phyloP scores from a whole-genome alignment of 1,140 invertebrate species.

The Sipha flava region DNA sequence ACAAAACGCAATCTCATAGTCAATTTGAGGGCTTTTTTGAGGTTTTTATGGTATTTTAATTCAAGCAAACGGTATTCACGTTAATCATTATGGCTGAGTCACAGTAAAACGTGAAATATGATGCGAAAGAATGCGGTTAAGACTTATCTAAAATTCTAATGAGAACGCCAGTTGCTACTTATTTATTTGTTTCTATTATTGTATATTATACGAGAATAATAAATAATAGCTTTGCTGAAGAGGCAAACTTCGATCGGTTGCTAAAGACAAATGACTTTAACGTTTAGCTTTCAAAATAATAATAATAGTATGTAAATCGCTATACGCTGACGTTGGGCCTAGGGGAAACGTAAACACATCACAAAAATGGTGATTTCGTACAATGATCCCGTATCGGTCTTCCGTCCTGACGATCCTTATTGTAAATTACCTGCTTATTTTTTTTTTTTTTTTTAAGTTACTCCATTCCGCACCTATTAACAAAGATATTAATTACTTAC shows the following conservation, averaged over 20 bases:
- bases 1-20: too few species aligned
- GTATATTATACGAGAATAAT: background rate
- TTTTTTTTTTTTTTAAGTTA: too few species aligned
- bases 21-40: background rate
- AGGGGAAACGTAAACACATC: background rate
- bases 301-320: too few species aligned
- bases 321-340: background rate
- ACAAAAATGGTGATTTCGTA: background rate
- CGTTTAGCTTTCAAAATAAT: background rate
- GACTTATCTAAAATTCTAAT: background rate
- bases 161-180: background rate
- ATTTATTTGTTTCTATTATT: background rate
- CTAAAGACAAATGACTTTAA: background rate
- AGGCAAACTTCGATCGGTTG: background rate
- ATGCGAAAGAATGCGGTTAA: too few species aligned
- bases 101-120: background rate
- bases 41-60: background rate
- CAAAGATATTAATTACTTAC: too few species aligned
- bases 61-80: background rate
- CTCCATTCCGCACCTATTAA: too few species aligned
- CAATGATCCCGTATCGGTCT: background rate
- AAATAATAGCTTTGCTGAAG: background rate
- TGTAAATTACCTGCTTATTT: background rate
- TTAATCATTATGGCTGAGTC: background rate
- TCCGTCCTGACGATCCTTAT: background rate